A percentile compares a stretch with the other conserved stretches of the same genome.
Evolutionary conservation across 2,888 invertebrate species (phyloP).

Genomic region (Drosophila paucipuncta): DNA sequence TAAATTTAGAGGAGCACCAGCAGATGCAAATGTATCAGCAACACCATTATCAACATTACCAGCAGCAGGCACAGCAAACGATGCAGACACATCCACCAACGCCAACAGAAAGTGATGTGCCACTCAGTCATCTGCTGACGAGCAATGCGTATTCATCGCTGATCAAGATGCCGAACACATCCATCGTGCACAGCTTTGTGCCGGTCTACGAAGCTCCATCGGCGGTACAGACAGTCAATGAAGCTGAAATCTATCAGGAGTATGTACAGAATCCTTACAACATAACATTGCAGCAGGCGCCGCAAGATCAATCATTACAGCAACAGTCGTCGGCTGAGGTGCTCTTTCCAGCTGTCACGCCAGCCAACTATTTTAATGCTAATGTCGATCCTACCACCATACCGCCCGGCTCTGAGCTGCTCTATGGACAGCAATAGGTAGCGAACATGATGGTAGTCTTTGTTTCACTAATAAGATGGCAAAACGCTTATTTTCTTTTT

Average conservation of each 20-base stretch:
- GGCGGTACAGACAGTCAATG: conserved; percentile 20
- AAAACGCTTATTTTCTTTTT: conserved; percentile 30
- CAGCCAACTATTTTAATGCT: conserved; percentile 89
- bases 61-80: conserved; percentile 49
- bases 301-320: conserved; percentile 62
- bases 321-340: conserved; percentile 26
- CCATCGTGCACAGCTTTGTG: conserved; percentile 84
- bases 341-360: conserved; percentile 82
- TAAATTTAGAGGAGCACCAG: conserved; percentile 55
- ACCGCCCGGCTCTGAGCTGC: conserved; percentile 88
- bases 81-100: conserved; percentile 21
- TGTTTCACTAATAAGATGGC: conserved; percentile 3
- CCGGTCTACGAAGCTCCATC: conserved; percentile 72
- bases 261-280: conserved; percentile 85
- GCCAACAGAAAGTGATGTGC: conserved; percentile 69
- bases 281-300: conserved; percentile 83
- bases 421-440: conserved; percentile 86
- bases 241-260: conserved; percentile 83
- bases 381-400: conserved; percentile 86
- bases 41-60: conserved; percentile 52
- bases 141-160: conserved; percentile 83
- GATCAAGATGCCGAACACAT: conserved; percentile 76
- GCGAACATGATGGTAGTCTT: conserved; percentile 20
- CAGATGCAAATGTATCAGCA: conserved; percentile 60
- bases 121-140: conserved; percentile 81